phyloP scores from a whole-genome alignment of 1,140 invertebrate species.

The Drosophila carrolli region DNA sequence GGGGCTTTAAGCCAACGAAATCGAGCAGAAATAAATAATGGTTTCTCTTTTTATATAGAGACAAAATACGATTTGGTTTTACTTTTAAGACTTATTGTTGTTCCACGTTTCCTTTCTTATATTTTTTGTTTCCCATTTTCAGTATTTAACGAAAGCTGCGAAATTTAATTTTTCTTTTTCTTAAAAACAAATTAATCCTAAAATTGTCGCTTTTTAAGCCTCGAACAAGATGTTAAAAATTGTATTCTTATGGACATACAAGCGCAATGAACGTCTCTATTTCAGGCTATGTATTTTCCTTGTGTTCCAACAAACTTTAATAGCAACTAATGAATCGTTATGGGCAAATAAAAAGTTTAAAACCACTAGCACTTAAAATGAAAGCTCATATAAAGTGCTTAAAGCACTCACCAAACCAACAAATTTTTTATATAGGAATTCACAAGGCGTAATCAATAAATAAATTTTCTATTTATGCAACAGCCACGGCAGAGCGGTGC shows the following conservation, averaged over 20 bases:
- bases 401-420: conserved; percentile 20
- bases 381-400: conserved; percentile 32
- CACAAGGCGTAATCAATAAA: conserved; percentile 77
- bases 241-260: too few species aligned
- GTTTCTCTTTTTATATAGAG: too few species aligned
- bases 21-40: neutral
- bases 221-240: too few species aligned
- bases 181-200: too few species aligned
- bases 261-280: too few species aligned
- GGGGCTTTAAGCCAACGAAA: neutral
- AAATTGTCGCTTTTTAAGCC: too few species aligned
- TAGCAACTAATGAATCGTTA: conserved; percentile 14
- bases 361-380: neutral
- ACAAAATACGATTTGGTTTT: too few species aligned
- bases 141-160: too few species aligned
- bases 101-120: too few species aligned
- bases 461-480: conserved; percentile 81
- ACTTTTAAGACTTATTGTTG: too few species aligned
- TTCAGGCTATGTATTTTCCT: neutral
- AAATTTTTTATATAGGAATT: conserved; percentile 60
- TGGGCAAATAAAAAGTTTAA: conserved; percentile 11
- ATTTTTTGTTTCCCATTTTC: too few species aligned
- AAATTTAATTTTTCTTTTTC: too few species aligned
- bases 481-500: conserved; percentile 42
- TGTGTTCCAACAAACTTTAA: neutral